phyloP scores from a whole-genome alignment of 2,888 invertebrate species.

The Acanthosepion esculentum region DNA sequence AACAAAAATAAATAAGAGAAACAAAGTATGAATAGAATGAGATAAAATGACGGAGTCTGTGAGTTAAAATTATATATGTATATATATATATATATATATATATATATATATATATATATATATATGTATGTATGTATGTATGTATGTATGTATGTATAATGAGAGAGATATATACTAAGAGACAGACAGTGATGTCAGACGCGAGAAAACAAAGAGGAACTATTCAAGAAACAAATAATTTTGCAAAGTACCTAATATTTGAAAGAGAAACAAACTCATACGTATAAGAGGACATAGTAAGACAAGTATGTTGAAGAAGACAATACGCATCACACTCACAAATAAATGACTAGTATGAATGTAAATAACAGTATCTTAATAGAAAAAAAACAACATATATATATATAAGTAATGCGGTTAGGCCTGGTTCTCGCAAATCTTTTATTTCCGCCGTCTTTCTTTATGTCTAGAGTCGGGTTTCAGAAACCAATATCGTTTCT shows the following conservation, averaged over 20 bases:
- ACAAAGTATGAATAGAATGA: no score
- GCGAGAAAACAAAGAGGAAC: no score
- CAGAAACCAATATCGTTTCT: background rate
- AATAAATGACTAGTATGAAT: background rate
- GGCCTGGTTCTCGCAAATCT: background rate
- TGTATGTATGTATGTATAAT: background rate
- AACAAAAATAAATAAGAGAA: no score
- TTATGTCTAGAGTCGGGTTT: background rate
- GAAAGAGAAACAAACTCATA: no score
- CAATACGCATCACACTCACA: background rate
- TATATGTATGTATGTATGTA: background rate
- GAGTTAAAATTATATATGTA: background rate
- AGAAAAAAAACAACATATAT: background rate
- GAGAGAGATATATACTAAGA: no score
- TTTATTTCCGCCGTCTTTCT: background rate
- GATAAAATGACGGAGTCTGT: no score
- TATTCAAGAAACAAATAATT: no score
- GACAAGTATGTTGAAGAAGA: no score
- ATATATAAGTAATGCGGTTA: slow-evolving; percentile 13
- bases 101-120: background rate
- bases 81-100: background rate
- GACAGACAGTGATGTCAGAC: no score
- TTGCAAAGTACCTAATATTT: no score
- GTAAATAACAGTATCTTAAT: background rate
- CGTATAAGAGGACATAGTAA: no score